Conservation (phyloP, 2,797 vertebrate species). For the Scolopax rusticola region DNA sequence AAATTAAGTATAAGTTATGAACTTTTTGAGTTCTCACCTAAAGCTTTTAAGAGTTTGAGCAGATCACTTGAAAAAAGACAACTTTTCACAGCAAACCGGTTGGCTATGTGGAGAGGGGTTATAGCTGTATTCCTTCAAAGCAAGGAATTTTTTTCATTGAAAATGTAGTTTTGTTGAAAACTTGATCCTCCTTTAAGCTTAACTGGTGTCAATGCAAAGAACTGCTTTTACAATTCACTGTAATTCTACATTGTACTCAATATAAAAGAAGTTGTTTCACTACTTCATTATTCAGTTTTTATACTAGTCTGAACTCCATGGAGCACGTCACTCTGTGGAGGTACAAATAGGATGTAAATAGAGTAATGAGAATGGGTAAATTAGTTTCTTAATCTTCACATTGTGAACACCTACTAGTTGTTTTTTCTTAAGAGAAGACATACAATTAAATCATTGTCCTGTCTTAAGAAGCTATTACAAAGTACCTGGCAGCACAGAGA, state of each 20-base stretch:
- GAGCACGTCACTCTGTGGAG: background rate
- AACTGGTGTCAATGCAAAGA: background rate
- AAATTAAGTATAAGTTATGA: background rate
- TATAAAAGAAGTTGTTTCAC: background rate
- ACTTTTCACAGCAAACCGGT: background rate
- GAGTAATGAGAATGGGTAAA: conserved; percentile 25
- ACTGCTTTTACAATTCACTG: background rate
- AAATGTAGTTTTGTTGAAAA: background rate
- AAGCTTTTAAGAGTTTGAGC: background rate
- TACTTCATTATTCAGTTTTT: background rate
- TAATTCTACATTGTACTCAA: background rate
- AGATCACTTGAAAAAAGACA: background rate
- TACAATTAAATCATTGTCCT: conserved; percentile 39
- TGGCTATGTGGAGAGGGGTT: background rate
- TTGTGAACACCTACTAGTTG: background rate
- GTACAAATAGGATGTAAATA: conserved; percentile 29
- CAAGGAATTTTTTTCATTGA: background rate
- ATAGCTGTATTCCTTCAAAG: background rate
- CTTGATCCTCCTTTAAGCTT: background rate
- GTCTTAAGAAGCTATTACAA: conserved; percentile 29
- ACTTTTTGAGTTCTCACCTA: background rate
- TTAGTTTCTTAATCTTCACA: conserved; percentile 32
- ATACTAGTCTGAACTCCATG: background rate
- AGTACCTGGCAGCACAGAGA: background rate
- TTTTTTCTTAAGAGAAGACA: background rate